Base-by-base conservation (phyloP, 2,888 invertebrate species). In the Invenusta paracnida region DNA sequence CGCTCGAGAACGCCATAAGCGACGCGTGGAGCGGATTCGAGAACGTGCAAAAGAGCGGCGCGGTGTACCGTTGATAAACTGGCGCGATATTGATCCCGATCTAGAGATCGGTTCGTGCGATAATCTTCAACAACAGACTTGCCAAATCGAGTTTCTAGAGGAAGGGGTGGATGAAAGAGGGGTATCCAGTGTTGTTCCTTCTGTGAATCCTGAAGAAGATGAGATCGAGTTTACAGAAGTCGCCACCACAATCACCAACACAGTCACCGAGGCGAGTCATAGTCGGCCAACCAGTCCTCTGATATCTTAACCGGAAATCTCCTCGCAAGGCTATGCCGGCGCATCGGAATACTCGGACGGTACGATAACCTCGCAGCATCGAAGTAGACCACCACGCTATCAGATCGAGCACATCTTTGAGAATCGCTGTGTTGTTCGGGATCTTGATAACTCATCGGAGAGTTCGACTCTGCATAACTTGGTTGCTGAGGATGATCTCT, bases 31-130 rank as follows among this genome's bases (percentile, higher is more conserved):
- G 48, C 5, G 48, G 48, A 48, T 48, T 17, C 5, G 17, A 17
- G 11, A 48, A 17, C 48, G 48, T 11, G 48, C 17, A 48, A 17
- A 5, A 5, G 48, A 48, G 17, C 11, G 11, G 11, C 5, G 17
- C 5, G 48, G 48, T 11, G 48, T 48, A 11, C 48, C 48, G 17
- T 17, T 48, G 17, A 73, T 73, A 1, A 84, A 84, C 29, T 84
- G 84, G 84, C 31, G 27, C 11, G 84, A 84, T 25, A 84, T 84
- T 73, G 83, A 83, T 28, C 30, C n/a, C 5, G 83, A 83, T 30
- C 28, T 83, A 2, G 83, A 83, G 31, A 83, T 83, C 27, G 83
- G 83, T 17, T 83, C 83, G 25, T n/a, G 29, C 5, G 83, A 83
- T 1, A 83, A 83, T 83, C 27, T 83, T 17, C 83, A 27, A 1